Base-by-base conservation (phyloP, 2,888 invertebrate species). In the Idaea biselata region DNA sequence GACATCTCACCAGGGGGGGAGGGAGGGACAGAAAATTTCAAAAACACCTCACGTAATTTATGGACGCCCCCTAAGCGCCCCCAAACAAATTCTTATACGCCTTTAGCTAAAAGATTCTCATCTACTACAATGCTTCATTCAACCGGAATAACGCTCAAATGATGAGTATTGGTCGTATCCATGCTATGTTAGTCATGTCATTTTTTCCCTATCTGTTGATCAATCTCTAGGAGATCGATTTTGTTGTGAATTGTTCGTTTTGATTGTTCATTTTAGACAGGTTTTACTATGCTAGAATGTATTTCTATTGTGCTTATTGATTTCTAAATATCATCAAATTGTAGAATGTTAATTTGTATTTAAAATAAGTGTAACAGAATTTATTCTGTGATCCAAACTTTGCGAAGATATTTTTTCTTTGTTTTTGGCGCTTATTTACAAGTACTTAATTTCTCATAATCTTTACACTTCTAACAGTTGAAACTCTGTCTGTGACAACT, bases 301-400 rank as follows among this genome's bases (percentile, higher is more conserved):
- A 16, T 61, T 61, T 58, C 58, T 55, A 44, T 57, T 55, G 32
- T 55, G 25, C 61, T 62, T 58, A 58, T 62, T 33, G 55, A 58
- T 58, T 62, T 58, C 14, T 62, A 61, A 62, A 62, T 62, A 58
- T 62, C 58, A 62, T 18, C 58, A 33, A 11, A 62, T 17, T 62
- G 61, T 62, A 62, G 61, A 17, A 58, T 58, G n/a, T 32, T 55
- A 58, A 8, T 61, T 61, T 58, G 60, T 56, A 55, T 60, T 61
- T 58, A 32, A 62, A 62, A 58, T 62, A 62, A 58, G 58, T 62
- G 32, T 55, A 62, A 62, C 58, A 62, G 61, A 33, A 62, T 62
- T 55, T 62, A 62, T 62, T 55, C 17, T 58, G 61, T 62, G 61
- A 62, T 62, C 61, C 58, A 62, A 62, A 62, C 58, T 62, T 62